Evolutionary conservation across 2,797 vertebrate species (phyloP).

Genomic region (Notamacropus eugenii): DNA sequence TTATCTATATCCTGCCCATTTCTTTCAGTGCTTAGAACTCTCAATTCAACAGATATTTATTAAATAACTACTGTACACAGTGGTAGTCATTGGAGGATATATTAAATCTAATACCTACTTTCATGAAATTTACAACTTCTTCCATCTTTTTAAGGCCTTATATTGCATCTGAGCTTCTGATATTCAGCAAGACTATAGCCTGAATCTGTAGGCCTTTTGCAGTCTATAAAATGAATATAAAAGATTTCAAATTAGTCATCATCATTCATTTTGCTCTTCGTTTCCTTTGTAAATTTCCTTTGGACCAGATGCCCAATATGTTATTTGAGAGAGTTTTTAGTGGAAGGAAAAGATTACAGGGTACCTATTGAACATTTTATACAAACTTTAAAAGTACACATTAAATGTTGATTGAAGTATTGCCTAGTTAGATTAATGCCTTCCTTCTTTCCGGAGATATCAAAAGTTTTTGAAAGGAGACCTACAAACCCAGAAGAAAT

Average conservation of each 20-base stretch:
- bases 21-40: background rate
- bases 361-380: conserved; percentile 55
- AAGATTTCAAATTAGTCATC: conserved; percentile 48
- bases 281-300: conserved; percentile 28
- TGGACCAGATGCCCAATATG: conserved; percentile 24
- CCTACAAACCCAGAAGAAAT: conserved; percentile 2
- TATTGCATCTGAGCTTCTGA: background rate
- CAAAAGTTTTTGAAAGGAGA: conserved; percentile 51
- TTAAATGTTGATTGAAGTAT: conserved; percentile 58
- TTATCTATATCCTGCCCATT: background rate
- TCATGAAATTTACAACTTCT: background rate
- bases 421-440: conserved; percentile 48
- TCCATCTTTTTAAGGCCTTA: background rate
- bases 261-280: conserved; percentile 23
- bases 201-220: background rate
- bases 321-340: conserved; percentile 54
- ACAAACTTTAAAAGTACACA: conserved; percentile 55
- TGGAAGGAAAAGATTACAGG: conserved; percentile 32
- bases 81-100: background rate
- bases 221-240: conserved; percentile 7
- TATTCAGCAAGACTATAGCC: conserved; percentile 11
- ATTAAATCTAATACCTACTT: background rate
- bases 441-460: conserved; percentile 40
- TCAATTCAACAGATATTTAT: background rate
- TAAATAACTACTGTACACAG: background rate